Evolutionary conservation across 2,888 invertebrate genomes (phyloP).

Genomic region (Perizoma affinitatum): DNA sequence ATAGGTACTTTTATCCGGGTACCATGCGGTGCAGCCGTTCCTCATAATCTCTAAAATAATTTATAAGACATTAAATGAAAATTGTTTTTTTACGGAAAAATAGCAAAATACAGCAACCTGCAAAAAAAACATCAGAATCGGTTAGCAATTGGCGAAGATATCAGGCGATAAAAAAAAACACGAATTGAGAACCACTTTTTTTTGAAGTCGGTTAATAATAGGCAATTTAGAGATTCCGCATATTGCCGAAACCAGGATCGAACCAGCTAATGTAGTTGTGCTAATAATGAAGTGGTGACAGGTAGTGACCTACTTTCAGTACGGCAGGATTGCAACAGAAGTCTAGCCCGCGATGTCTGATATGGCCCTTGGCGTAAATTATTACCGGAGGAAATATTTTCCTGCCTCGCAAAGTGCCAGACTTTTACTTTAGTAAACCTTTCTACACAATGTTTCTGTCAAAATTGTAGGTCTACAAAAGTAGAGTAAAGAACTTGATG

Average conservation of each 20-base stretch:
- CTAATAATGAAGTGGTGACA: slow-evolving; percentile 37
- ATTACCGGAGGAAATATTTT: slow-evolving; percentile 18
- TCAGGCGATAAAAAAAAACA: no score
- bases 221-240: background rate
- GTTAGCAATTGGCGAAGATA: no score
- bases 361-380: slow-evolving; percentile 26
- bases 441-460: background rate
- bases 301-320: slow-evolving; percentile 36
- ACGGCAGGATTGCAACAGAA: slow-evolving; percentile 35
- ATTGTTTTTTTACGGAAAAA: no score
- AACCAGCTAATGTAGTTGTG: slow-evolving; percentile 29
- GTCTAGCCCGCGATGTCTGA: slow-evolving; percentile 28
- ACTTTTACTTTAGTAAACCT: slow-evolving; percentile 4
- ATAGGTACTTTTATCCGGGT: no score
- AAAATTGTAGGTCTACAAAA: background rate
- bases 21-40: no score
- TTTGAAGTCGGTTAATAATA: no score
- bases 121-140: no score
- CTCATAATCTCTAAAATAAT: no score
- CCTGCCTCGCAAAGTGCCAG: slow-evolving; percentile 5
- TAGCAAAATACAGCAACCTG: no score
- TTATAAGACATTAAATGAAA: no score
- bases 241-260: slow-evolving; percentile 1
- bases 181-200: no score
- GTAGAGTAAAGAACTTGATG: no score